Base-by-base conservation (phyloP, 2,888 invertebrate species). In the Amiota communis region DNA sequence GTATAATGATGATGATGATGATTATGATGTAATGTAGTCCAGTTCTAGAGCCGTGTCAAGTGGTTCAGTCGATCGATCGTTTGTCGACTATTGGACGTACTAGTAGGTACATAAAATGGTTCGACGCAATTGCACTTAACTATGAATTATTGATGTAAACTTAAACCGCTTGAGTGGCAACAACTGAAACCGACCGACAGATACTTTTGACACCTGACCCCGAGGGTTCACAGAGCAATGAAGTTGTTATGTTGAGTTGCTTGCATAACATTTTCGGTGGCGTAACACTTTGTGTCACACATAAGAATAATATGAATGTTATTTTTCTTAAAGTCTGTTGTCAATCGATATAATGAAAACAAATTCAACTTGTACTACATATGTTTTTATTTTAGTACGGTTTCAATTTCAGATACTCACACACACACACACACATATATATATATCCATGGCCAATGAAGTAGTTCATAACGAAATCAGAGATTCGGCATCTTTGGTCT, bases 71-170 rank as follows among this genome's bases (percentile, higher is more conserved):
- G 47, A 20, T 48, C 11, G 68, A 49, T 47, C 71, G 71, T n/a
- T n/a, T n/a, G 36, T 36, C 69, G 65, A n/a, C 65, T 56, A 56
- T 51, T 71, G 53, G 64, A 71, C 47, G 67, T 79, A 80, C 81
- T 81, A 79, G 79, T 20, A 12, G 56, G 56, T 75, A 81, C 80
- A 78, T 82, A 75, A 79, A 81, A 81, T 76, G 85, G 78, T 72
- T 84, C 76, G 78, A 75, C 81, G 81, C 85, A 78, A 82, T 71
- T 84, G 74, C 76, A 83, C 79, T 83, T 85, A 78, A 81, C 77
- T 79, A 84, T 85, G 85, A 85, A 78, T 86, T 86, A 85, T 85
- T 83, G 79, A 74, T 83, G 76, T 80, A 80, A 83, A 79, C 80
- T 70, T 75, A 83, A 76, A 79, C 81, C 80, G 78, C 83, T 85